phyloP scores from a whole-genome alignment of 2,797 vertebrate genomes.

The Gastrophryne carolinensis region DNA sequence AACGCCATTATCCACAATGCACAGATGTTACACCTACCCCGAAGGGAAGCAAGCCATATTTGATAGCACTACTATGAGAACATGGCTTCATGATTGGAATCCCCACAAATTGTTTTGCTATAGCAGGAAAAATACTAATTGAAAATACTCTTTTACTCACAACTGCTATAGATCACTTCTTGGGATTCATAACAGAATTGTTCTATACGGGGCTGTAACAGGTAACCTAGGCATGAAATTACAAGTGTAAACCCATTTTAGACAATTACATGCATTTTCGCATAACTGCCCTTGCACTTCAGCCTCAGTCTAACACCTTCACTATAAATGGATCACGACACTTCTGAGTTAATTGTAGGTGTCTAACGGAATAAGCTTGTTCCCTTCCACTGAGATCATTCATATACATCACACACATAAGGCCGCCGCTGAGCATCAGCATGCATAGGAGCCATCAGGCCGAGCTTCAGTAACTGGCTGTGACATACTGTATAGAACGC shows the following conservation, averaged over 20 bases:
- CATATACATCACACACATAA: conserved; percentile 33
- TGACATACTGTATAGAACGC: conserved; percentile 38
- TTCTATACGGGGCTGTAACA: background rate
- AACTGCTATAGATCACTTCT: background rate
- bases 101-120: too few species aligned
- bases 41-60: too few species aligned
- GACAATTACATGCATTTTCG: background rate
- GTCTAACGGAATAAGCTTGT: conserved; percentile 5
- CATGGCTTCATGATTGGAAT: too few species aligned
- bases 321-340: background rate
- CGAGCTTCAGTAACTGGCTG: conserved; percentile 42
- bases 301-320: background rate
- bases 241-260: background rate
- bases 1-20: too few species aligned
- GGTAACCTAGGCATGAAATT: background rate
- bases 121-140: conserved; percentile 2
- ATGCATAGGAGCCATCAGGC: conserved; percentile 21
- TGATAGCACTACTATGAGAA: too few species aligned
- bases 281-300: background rate
- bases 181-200: background rate
- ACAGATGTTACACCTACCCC: too few species aligned
- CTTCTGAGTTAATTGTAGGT: background rate
- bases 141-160: background rate
- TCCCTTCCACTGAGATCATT: conserved; percentile 9
- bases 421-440: background rate